Percentiles rank a stretch among this genome's conserved stretches.
These are phyloP conservation scores for Crenichthys baileyi DNA, from an alignment of 2,797 vertebrate species.

Conservation along the genomic window DNA sequence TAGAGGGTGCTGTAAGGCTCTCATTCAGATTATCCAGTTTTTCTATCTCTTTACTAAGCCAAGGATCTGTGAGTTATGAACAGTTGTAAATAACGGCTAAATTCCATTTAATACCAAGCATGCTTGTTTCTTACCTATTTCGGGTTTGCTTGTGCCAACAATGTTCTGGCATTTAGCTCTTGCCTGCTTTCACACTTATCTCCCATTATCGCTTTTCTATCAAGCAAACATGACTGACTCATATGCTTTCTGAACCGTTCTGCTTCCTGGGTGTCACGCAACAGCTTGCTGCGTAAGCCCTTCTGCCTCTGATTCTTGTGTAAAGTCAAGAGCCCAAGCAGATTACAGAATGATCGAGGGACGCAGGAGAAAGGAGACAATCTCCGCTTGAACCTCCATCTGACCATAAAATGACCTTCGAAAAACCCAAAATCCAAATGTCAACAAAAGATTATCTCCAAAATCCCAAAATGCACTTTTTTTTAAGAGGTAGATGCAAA, in stretches of 20 bases:
- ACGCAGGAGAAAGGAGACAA: constrained; percentile 9
- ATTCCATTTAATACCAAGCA: constrained; percentile 2
- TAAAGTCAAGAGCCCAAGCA: constrained; percentile 15
- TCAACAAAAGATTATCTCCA: constrained; percentile 63
- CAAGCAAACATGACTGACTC: background rate
- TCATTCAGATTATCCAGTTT: background rate
- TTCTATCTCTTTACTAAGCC: background rate
- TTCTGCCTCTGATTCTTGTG: background rate
- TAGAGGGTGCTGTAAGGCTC: background rate
- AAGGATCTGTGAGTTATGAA: constrained; percentile 11
- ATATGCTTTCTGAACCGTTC: constrained; percentile 3
- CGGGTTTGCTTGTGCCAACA: constrained; percentile 29
- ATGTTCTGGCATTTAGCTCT: background rate
- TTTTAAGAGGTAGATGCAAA: constrained; percentile 36
- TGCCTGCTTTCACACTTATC: background rate
- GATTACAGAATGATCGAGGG: constrained; percentile 36
- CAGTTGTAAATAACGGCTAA: constrained; percentile 18
- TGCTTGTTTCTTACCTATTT: background rate
- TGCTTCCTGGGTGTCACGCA: constrained; percentile 29
- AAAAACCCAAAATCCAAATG: constrained; percentile 53
- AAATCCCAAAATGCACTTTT: constrained; percentile 35
- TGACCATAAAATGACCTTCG: constrained; percentile 48
- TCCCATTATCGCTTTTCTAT: background rate
- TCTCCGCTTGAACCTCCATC: constrained; percentile 41
- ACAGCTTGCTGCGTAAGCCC: constrained; percentile 23